phyloP scores from a whole-genome alignment of 2,888 invertebrate genomes.

The Scaptomyza polygonia region DNA sequence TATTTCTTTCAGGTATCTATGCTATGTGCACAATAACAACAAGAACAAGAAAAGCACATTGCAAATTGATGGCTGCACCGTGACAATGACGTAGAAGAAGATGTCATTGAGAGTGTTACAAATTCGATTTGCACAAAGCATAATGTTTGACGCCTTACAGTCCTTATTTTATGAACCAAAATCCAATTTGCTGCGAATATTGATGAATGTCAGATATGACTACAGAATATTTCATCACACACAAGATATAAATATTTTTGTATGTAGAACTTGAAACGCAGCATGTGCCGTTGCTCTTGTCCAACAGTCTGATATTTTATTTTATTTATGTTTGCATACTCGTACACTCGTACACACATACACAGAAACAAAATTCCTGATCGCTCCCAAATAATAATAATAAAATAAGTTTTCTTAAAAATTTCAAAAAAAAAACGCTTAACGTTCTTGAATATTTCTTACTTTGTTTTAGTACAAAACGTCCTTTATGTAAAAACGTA shows the following conservation, averaged over 20 bases:
- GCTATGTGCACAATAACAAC: conserved; percentile 19
- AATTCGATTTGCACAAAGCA: conserved; percentile 59
- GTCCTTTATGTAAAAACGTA: too few species aligned
- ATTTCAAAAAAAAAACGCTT: too few species aligned
- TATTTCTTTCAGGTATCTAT: conserved; percentile 32
- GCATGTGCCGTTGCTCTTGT: conserved; percentile 25
- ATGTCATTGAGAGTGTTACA: conserved; percentile 36
- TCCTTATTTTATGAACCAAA: conserved; percentile 41
- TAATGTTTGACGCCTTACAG: conserved; percentile 38
- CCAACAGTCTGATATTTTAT: conserved; percentile 28
- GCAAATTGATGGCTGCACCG: conserved; percentile 68
- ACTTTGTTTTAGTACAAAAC: too few species aligned
- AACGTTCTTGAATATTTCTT: too few species aligned
- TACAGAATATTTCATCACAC: conserved; percentile 13
- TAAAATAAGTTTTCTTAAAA: too few species aligned
- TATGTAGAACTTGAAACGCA: conserved; percentile 10
- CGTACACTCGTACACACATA: background rate
- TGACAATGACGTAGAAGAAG: conserved; percentile 32
- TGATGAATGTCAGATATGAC: conserved; percentile 18
- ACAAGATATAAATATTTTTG: conserved; percentile 29
- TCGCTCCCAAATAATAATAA: too few species aligned
- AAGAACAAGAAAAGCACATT: conserved; percentile 17
- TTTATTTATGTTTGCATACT: conserved; percentile 51
- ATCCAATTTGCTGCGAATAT: conserved; percentile 50
- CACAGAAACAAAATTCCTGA: background rate